Conservation (phyloP, 2,113 vertebrate genomes). For the Carassius auratus region DNA sequence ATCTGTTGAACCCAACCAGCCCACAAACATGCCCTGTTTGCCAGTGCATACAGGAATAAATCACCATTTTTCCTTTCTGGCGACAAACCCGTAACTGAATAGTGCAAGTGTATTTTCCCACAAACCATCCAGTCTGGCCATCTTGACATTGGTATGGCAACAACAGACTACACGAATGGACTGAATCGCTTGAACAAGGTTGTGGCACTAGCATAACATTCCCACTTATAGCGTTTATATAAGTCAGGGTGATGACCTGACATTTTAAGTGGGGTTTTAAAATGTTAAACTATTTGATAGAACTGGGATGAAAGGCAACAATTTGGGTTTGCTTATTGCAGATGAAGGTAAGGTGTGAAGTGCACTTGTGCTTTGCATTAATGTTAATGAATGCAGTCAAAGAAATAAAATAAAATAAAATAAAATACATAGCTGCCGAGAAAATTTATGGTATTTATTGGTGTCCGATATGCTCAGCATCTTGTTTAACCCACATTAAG, state of each 20-base stretch:
- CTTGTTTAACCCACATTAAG: background rate
- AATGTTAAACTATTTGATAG: slow-evolving; percentile 33
- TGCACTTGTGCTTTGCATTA: slow-evolving; percentile 11
- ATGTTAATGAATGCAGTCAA: background rate
- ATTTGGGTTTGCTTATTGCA: background rate
- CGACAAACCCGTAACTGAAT: background rate
- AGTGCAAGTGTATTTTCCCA: slow-evolving; percentile 2
- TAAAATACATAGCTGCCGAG: background rate
- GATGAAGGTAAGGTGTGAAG: background rate
- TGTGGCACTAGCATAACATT: background rate
- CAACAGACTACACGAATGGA: background rate
- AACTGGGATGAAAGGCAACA: background rate
- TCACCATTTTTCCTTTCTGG: background rate
- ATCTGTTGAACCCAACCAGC: slow-evolving; percentile 43
- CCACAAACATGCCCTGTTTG: slow-evolving; percentile 28
- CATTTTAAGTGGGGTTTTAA: slow-evolving; percentile 15
- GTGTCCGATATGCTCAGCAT: background rate
- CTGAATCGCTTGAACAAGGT: background rate
- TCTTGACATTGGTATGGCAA: background rate
- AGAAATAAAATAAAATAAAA: background rate
- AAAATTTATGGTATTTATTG: background rate
- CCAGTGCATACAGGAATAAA: slow-evolving; percentile 36
- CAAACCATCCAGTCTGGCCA: background rate
- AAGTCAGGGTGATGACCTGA: slow-evolving; percentile 7
- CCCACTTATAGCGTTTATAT: background rate